phyloP scores from a whole-genome alignment of 2,797 vertebrate species.

The Enteromius viviparus region DNA sequence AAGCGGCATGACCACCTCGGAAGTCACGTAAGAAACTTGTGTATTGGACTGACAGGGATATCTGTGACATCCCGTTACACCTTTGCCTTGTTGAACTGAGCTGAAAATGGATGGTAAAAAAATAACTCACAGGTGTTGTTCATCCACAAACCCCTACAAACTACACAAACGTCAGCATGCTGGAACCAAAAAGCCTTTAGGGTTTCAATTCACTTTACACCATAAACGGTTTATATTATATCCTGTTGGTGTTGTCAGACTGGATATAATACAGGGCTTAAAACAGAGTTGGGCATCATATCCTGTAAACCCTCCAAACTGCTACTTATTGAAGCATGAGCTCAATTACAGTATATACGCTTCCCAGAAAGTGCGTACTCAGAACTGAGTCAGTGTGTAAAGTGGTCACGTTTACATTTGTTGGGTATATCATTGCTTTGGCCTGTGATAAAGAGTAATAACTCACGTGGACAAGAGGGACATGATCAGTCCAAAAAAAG shows the following conservation, averaged over 20 bases:
- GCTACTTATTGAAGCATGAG: slow-evolving; percentile 1
- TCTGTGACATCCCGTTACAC: neutral
- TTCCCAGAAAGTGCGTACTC: slow-evolving; percentile 55
- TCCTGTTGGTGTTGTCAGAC: slow-evolving; percentile 29
- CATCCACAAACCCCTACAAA: slow-evolving; percentile 12
- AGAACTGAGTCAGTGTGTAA: slow-evolving; percentile 50
- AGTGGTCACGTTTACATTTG: slow-evolving; percentile 28
- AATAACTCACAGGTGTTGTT: slow-evolving; percentile 43
- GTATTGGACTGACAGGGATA: slow-evolving; percentile 31
- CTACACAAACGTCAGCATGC: neutral
- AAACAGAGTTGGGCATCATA: slow-evolving; percentile 26
- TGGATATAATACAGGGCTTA: slow-evolving; percentile 22
- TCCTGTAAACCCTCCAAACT: neutral
- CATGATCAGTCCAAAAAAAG: slow-evolving; percentile 30
- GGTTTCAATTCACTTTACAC: slow-evolving; percentile 24
- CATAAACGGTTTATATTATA: slow-evolving; percentile 31
- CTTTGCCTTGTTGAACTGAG: slow-evolving; percentile 25
- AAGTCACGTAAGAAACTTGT: slow-evolving; percentile 4
- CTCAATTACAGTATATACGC: slow-evolving; percentile 5
- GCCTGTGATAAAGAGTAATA: slow-evolving; percentile 29
- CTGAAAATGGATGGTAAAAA: slow-evolving; percentile 17
- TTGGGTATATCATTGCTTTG: slow-evolving; percentile 42
- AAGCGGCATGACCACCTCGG: neutral
- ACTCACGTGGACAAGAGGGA: slow-evolving; percentile 17
- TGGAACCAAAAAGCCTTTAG: slow-evolving; percentile 2